Base-by-base conservation (phyloP, 2,797 vertebrate genomes). In the Semaprochilodus insignis region DNA sequence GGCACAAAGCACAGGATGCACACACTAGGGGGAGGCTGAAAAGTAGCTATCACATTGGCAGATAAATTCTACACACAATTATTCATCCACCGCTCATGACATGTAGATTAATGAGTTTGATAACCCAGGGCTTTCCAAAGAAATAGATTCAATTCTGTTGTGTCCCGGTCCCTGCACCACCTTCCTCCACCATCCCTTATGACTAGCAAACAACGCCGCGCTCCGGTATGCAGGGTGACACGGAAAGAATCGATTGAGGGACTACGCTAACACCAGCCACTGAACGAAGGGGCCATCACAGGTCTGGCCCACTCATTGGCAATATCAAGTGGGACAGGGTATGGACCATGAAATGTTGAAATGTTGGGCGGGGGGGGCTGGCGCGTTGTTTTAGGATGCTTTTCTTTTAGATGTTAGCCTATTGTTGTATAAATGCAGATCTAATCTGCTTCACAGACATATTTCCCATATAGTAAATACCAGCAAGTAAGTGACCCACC, bases 91-190 rank as follows among this genome's bases (percentile, higher is more conserved):
- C 95, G 95, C 96, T 96, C 96, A 93, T 97, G 97, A 97, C 97
- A 97, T 96, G 96, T 96, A 98, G 97, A 98, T 99, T 99, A 99
- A 99, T 97, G 97, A 98, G 97, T 97, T 97, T 97, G 97, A 99
- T 98, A 98, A 98, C 96, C 97, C 93, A 91, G 94, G 96, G 96
- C 93, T 93, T 97, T 96, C 95, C 94, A 93, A 89, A 94, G 94
- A 95, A 96, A 95, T 95, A 95, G 94, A 95, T 95, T 96, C 94
- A 91, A 94, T 95, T 94, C 91, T 93, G 92, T 95, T 94, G 94
- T 93, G 76, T 92, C 88, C 78, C 77, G 85, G 84, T 65, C 80
- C 76, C 88, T 88, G 84, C 92, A 80, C 92, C 85, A 90, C 90
- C 88, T 87, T 85, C 81, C 80, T 65, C 79, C 77, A 67, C 92